These are phyloP conservation scores for Ciona savignyi DNA, from an alignment of 23 tunicate genomes.

Conservation along the genomic window DNA sequence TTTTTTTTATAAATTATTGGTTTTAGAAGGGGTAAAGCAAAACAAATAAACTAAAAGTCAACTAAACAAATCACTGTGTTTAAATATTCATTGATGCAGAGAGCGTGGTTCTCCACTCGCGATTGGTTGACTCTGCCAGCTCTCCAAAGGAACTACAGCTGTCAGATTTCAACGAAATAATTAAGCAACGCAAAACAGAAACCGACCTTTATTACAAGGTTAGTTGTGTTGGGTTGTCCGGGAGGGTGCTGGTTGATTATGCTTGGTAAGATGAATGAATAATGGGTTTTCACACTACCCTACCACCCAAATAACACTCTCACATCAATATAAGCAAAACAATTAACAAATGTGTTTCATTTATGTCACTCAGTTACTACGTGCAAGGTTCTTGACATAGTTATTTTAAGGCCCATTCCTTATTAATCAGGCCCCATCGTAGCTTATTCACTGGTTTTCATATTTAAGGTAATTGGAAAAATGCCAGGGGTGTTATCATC, in stretches of 20 bases:
- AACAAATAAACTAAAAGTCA: background rate
- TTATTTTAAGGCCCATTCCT: too few relatives aligned
- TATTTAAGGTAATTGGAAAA: too few relatives aligned
- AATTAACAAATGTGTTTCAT: background rate
- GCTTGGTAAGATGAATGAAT: too few relatives aligned
- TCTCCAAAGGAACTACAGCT: conserved; percentile 13
- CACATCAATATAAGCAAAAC: too few relatives aligned
- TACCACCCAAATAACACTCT: too few relatives aligned
- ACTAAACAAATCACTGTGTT: background rate
- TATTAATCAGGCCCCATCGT: too few relatives aligned
- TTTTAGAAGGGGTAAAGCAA: too few relatives aligned
- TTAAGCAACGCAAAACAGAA: conserved; percentile 35
- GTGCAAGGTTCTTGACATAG: background rate
- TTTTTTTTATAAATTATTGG: background rate
- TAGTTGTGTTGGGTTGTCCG: too few relatives aligned
- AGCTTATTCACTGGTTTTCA: too few relatives aligned
- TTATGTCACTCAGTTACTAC: background rate
- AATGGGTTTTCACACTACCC: too few relatives aligned
- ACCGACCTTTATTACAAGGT: conserved; percentile 53
- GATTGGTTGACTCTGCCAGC: conserved; percentile 9
- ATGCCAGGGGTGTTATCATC: too few relatives aligned
- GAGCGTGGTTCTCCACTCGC: conserved; percentile 38
- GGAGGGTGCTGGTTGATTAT: too few relatives aligned
- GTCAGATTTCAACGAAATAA: conserved; percentile 31
- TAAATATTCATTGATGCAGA: conserved; percentile 19